These are phyloP conservation scores for Galbula dea DNA, from an alignment of 2,113 vertebrate genomes.

Conservation along the genomic window DNA sequence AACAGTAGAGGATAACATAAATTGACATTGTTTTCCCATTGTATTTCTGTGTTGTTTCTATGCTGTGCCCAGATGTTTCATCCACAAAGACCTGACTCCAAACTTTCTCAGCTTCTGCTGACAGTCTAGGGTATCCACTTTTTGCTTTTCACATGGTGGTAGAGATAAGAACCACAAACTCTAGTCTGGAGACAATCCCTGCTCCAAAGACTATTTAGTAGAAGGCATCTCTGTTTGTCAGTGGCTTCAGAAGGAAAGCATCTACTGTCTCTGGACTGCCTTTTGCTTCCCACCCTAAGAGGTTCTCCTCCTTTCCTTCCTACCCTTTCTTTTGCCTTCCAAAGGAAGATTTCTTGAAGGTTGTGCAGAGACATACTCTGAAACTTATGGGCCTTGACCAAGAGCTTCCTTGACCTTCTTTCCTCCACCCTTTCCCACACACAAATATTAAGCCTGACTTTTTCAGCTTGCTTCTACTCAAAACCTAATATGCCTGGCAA, in stretches of 20 bases:
- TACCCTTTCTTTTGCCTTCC: neutral
- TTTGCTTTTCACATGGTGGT: accelerated
- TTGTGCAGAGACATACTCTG: neutral
- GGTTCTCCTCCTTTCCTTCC: neutral
- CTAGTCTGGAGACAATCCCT: neutral
- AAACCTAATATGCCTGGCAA: accelerated
- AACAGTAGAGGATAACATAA: neutral
- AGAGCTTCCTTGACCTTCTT: neutral
- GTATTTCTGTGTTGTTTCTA: neutral
- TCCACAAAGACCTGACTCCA: accelerated
- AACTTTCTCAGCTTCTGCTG: neutral
- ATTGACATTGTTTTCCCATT: accelerated
- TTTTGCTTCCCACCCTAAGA: neutral
- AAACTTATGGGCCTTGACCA: neutral
- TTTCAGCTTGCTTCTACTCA: neutral
- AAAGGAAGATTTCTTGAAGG: neutral
- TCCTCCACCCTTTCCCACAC: neutral
- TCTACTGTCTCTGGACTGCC: neutral
- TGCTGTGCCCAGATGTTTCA: neutral
- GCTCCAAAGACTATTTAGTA: neutral
- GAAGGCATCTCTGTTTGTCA: neutral
- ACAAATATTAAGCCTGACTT: neutral
- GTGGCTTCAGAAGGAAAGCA: neutral
- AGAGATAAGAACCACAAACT: neutral
- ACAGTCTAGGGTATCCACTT: neutral